Evolutionary conservation across 2,797 vertebrate species (phyloP).

Genomic region (Novumbra hubbsi): DNA sequence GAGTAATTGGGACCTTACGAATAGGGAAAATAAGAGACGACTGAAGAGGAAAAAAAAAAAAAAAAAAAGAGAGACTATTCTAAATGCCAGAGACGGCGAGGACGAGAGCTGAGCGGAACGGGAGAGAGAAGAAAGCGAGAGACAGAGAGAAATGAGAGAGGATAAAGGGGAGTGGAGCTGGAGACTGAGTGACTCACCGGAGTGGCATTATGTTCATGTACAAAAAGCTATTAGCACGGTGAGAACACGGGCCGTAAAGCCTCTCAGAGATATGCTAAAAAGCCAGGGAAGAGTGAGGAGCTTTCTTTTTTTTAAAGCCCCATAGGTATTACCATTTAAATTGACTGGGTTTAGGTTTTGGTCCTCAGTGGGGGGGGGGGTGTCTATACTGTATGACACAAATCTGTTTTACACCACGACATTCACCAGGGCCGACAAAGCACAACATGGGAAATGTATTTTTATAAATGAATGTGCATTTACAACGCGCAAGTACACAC

Average conservation of each 20-base stretch:
- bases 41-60: neutral
- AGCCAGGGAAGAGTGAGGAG: neutral
- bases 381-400: constrained; percentile 1
- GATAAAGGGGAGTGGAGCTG: neutral
- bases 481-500: neutral
- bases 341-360: constrained; percentile 6
- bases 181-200: neutral
- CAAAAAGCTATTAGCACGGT: constrained; percentile 5
- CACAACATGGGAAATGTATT: neutral
- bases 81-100: neutral
- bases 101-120: neutral
- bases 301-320: constrained; percentile 9
- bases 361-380: neutral
- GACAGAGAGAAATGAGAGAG: neutral
- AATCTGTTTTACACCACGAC: neutral
- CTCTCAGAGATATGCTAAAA: constrained; percentile 7
- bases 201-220: constrained; percentile 9
- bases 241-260: neutral
- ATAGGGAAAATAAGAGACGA: neutral
- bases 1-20: neutral
- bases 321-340: constrained; percentile 16
- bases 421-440: neutral
- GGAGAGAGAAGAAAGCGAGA: neutral
- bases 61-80: neutral
- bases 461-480: neutral